Conservation (phyloP, 2,888 invertebrate species). For the Himalopsyche kuldschensis region DNA sequence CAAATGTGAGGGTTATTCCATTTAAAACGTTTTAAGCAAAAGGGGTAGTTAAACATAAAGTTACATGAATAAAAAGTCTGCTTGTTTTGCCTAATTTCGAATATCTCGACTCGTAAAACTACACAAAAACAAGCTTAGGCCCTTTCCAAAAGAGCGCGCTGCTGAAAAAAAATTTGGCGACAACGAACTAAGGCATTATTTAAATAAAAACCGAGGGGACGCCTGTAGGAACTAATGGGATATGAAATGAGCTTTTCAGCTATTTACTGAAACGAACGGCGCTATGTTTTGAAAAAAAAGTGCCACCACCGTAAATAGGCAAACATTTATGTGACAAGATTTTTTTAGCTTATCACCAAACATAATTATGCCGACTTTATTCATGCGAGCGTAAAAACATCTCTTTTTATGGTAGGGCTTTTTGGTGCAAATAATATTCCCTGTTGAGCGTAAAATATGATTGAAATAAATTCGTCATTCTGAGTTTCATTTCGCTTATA, state of each 20-base stretch:
- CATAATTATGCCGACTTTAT: conserved; percentile 31
- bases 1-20: not conserved
- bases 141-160: not conserved
- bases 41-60: not conserved
- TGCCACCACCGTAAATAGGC: conserved; percentile 18
- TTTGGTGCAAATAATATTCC: not conserved
- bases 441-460: not conserved
- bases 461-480: not conserved
- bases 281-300: conserved; percentile 14
- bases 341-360: conserved; percentile 31
- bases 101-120: conserved; percentile 1
- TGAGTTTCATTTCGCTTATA: not conserved
- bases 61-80: not conserved
- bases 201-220: conserved; percentile 28
- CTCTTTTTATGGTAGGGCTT: not conserved
- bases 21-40: not conserved
- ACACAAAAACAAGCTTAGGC: not conserved
- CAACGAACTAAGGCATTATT: conserved; percentile 18
- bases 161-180: conserved; percentile 17
- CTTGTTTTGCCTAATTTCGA: conserved; percentile 8
- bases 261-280: conserved; percentile 27
- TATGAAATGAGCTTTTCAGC: conserved; percentile 35
- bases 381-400: not conserved
- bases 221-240: conserved; percentile 31
- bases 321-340: conserved; percentile 29